Evolutionary conservation across 1,140 invertebrate genomes (phyloP).

Genomic region (Trachymyrmex septentrionalis): DNA sequence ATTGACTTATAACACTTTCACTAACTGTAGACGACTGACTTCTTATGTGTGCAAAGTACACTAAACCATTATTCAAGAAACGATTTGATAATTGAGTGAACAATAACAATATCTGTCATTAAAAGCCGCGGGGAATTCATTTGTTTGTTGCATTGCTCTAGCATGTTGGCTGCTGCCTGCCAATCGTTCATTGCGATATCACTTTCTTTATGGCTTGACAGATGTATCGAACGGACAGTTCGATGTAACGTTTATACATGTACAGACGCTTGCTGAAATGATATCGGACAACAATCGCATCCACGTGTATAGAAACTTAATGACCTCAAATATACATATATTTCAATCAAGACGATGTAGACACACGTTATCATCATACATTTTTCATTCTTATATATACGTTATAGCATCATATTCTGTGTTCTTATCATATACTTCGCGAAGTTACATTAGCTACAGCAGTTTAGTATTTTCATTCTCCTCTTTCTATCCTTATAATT

Average conservation of each 20-base stretch:
- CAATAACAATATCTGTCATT: conserved; percentile 71
- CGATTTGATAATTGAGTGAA: conserved; percentile 49
- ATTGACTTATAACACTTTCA: conserved; percentile 69
- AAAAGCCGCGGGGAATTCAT: conserved; percentile 75
- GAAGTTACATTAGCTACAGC: conserved; percentile 35
- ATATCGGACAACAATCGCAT: conserved; percentile 68
- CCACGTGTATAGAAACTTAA: conserved; percentile 61
- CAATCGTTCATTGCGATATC: conserved; percentile 78
- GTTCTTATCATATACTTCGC: conserved; percentile 52
- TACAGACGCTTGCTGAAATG: conserved; percentile 78
- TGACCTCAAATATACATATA: conserved; percentile 55
- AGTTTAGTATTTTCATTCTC: conserved; percentile 56
- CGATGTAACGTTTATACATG: conserved; percentile 71
- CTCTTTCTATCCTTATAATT: background rate
- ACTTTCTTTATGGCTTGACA: conserved; percentile 76
- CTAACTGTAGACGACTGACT: conserved; percentile 72
- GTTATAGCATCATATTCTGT: conserved; percentile 74
- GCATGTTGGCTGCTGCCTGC: conserved; percentile 86
- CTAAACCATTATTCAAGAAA: conserved; percentile 62
- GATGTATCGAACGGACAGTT: conserved; percentile 70
- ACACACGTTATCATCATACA: conserved; percentile 78
- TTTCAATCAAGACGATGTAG: conserved; percentile 64
- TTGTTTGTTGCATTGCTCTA: conserved; percentile 84
- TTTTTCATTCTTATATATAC: conserved; percentile 67
- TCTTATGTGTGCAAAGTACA: conserved; percentile 65